Base-by-base conservation (phyloP, 2,888 invertebrate species). In the Caenorhabditis auriculariae region DNA sequence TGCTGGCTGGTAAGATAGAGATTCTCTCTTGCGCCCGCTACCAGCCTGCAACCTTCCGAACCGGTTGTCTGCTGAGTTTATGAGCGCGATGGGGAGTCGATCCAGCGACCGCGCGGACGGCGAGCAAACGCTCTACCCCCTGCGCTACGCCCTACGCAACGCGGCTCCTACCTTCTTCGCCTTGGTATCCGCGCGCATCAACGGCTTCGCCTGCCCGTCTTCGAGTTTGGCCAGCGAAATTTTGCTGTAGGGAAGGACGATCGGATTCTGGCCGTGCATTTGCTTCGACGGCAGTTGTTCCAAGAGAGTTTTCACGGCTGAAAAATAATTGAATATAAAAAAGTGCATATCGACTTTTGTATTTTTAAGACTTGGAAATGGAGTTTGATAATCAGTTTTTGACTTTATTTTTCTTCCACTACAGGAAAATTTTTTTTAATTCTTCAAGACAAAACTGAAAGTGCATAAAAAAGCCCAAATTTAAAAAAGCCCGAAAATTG, bases 191-290 rank as follows among this genome's bases (percentile, higher is more conserved):
- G 60, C 52, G 12, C 70, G 45, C 21, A 60, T 66, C 42, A 63
- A 65, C 29, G 55, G 54, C 46, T 71, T 73, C 3, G 67, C 66
- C 15, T 65, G 60, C 0, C 69, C 72, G 35, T 78, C 80, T 54
- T 80, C 80, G 19, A 80, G 58, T 47, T 75, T 75, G 21, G 67
- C 69, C 39, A 88, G 83, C 75, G 90, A 89, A 85, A 92, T 91
- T 85, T 94, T 94, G 66, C 91, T 94, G 61, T 94, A 94, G 82
- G 90, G 89, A 41, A 95, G 93, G 47, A 96, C 95, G 50, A 91
- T 89, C 0, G 94, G 94, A 72, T 88, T 88, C 83, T 95, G 95
- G 32, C 95, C 95, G 82, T 99, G 94, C 53, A 98, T 87, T 81
- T 93, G 93, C 43, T 76, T 73, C 83, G 92, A 91, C n/a, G 92